These are phyloP conservation scores for Otis tarda DNA, from an alignment of 2,113 vertebrate genomes.

Conservation along the genomic window DNA sequence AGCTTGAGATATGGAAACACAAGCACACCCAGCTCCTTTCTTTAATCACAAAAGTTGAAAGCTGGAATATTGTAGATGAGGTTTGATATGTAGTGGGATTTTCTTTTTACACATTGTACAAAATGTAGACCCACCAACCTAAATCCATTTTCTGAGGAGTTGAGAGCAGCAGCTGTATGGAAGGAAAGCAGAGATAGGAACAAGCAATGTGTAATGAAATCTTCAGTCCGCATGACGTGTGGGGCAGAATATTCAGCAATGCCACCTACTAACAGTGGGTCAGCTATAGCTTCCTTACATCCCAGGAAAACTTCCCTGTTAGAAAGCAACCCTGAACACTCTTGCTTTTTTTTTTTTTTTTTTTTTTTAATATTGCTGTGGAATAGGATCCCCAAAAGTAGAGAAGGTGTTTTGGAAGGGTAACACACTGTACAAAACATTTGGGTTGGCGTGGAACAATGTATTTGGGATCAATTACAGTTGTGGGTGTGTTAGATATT, in stretches of 20 bases:
- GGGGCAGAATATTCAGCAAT: not conserved
- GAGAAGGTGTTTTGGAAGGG: not conserved
- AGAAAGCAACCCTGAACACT: not conserved
- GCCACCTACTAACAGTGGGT: rapidly evolving
- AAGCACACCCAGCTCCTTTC: not conserved
- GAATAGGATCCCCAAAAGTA: not conserved
- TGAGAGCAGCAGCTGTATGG: not conserved
- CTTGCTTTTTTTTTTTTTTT: not conserved
- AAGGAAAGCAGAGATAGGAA: not conserved
- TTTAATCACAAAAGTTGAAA: not conserved
- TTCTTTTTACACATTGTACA: not conserved
- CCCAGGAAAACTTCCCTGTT: not conserved
- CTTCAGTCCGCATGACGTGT: not conserved
- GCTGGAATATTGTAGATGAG: not conserved
- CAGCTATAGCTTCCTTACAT: not conserved
- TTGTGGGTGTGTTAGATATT: not conserved
- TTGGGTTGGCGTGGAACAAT: not conserved
- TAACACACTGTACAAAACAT: not conserved
- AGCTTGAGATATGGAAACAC: not conserved
- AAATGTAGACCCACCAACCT: not conserved
- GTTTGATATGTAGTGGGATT: not conserved
- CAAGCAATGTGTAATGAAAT: not conserved
- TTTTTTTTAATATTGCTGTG: rapidly evolving
- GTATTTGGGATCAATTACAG: not conserved
- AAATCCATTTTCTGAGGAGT: not conserved